A percentile compares a stretch with the other conserved stretches of the same genome.
phyloP scores from a whole-genome alignment of 2,888 invertebrate genomes.

The Agonopterix heracliana region DNA sequence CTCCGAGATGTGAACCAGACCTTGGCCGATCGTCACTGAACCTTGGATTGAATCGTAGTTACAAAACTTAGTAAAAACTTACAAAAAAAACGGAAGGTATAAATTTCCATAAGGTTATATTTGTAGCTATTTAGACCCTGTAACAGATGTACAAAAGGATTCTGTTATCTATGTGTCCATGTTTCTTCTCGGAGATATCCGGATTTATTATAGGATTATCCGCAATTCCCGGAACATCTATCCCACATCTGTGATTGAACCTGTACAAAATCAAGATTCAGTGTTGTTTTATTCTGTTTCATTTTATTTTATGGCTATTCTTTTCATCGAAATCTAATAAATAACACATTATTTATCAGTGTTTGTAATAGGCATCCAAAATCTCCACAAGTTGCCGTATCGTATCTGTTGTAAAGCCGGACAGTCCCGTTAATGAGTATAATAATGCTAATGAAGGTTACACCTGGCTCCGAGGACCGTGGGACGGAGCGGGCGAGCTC shows the following conservation, averaged over 20 bases:
- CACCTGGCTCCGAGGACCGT: slow-evolving; percentile 38
- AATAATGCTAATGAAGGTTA: slow-evolving; percentile 58
- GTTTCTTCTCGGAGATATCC: no score
- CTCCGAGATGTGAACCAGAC: slow-evolving; percentile 34
- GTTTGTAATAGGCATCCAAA: no score
- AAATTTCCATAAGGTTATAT: background rate
- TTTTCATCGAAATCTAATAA: no score
- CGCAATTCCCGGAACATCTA: no score
- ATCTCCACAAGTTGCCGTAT: background rate
- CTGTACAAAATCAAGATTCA: no score
- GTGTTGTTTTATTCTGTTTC: no score
- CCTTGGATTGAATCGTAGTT: slow-evolving; percentile 46
- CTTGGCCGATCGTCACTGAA: slow-evolving; percentile 40
- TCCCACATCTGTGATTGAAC: no score
- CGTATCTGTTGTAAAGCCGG: slow-evolving; percentile 18
- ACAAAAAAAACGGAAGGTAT: slow-evolving; percentile 19
- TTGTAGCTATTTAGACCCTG: background rate
- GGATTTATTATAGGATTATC: no score
- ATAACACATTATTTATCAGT: no score
- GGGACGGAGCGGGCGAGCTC: slow-evolving; percentile 18
- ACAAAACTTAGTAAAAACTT: slow-evolving; percentile 42
- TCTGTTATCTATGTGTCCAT: no score
- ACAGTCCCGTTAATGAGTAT: slow-evolving; percentile 60
- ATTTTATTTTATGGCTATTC: no score
- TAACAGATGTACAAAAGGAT: no score